Base-by-base conservation (phyloP, 2,888 invertebrate genomes). In the Pycnomerus fuliginosus region DNA sequence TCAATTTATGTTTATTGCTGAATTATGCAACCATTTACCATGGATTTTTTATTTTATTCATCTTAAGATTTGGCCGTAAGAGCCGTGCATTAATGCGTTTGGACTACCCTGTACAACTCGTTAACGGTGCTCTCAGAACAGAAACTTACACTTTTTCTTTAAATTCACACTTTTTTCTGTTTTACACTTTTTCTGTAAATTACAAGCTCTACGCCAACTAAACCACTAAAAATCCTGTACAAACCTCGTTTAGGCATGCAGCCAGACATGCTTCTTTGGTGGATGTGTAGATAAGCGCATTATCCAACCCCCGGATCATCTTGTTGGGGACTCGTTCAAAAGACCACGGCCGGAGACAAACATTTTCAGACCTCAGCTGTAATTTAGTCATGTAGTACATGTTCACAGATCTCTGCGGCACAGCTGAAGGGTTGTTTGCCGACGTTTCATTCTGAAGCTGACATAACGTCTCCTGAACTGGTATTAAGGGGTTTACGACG, bases 381-480 rank as follows among this genome's bases (percentile, higher is more conserved):
- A 94, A 76, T 74, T 94, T 94, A 64, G 91, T 90, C 91, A 94
- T 92, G 78, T 94, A 94, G 73, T 94, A 94, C 76, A 91, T 89
- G 72, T 91, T 93, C 62, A 90, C 90, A 13, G 91, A 86, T 44
- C 88, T 78, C 72, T 85, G 85, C 1, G 93, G 88, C 36, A 83
- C 80, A 5, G 90, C 90, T 57, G 87, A 84, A 0, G 93, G 93
- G 70, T 93, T 92, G 65, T 87, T 87, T 34, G 93, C 91, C 55
- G 89, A 85, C 0, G 94, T 93, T 69, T 93, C 93, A 72, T 94
- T 94, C 72, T 93, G 93, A 60, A 94, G 77, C 67, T 92, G 84
- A 68, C 93, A 93, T 47, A 90, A 78, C 4, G 93, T 93, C 71
- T 93, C 92, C 74, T 93, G 94, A 41, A 90, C 85, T 1, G 94